A percentile compares a stretch with the other conserved stretches of the same genome.
Conservation (phyloP, 2,113 vertebrate species). For the Gallinago undulata region DNA sequence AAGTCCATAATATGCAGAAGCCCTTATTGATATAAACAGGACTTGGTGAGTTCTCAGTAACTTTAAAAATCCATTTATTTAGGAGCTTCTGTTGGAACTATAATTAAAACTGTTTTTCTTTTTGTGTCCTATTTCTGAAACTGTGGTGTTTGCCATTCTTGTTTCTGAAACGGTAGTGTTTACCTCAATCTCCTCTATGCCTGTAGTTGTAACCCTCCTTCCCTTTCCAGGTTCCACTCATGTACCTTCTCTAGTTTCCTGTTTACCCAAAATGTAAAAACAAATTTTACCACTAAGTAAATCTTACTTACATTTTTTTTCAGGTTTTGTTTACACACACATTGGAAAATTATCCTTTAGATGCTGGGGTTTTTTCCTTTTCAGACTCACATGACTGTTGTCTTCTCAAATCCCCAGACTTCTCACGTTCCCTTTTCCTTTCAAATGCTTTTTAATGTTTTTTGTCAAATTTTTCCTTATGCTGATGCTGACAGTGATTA, state of each 20-base stretch:
- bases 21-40: neutral
- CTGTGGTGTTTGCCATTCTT: neutral
- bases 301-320: rapidly evolving
- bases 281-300: neutral
- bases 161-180: neutral
- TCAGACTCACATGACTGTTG: neutral
- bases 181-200: neutral
- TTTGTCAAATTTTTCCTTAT: neutral
- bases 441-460: neutral
- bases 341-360: neutral
- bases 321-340: neutral
- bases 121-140: neutral
- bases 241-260: neutral
- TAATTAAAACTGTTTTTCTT: neutral
- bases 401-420: neutral
- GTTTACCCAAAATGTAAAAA: neutral
- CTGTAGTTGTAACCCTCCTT: neutral
- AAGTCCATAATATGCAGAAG: neutral
- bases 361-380: neutral
- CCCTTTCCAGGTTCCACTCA: neutral
- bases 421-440: neutral
- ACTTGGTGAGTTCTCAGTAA: neutral
- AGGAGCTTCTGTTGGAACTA: neutral
- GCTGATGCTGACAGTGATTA: neutral
- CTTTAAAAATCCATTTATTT: neutral